These are phyloP conservation scores for Laothoe populi DNA, from an alignment of 2,888 invertebrate species.

Conservation along the genomic window DNA sequence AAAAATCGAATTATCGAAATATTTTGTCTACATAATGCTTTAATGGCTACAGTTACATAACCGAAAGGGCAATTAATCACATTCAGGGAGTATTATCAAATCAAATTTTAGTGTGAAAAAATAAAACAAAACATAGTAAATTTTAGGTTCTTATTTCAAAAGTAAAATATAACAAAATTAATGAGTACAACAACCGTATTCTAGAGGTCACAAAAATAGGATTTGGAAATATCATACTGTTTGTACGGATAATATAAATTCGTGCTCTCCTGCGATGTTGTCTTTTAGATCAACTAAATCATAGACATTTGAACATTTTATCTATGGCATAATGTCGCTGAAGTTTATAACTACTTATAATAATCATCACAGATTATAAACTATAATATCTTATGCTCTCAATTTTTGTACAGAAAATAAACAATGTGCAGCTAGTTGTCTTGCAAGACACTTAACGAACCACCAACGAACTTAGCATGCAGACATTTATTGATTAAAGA, in stretches of 20 bases:
- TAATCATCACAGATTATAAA: conserved; percentile 75
- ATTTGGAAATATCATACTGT: conserved; percentile 23
- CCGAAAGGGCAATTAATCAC: too few relatives aligned
- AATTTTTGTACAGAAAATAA: conserved; percentile 27
- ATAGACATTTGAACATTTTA: conserved; percentile 48
- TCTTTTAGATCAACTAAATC: conserved; percentile 32
- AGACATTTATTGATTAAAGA: neutral
- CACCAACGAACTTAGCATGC: conserved; percentile 1
- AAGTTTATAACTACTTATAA: conserved; percentile 65
- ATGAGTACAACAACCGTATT: conserved; percentile 33
- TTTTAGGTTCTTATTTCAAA: conserved; percentile 26
- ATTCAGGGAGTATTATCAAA: too few relatives aligned
- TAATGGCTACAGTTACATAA: too few relatives aligned
- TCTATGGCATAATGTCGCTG: conserved; percentile 58
- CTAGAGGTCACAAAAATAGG: conserved; percentile 27
- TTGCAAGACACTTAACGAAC: neutral
- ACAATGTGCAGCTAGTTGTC: conserved; percentile 10
- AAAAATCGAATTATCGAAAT: too few relatives aligned
- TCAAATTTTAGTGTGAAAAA: neutral
- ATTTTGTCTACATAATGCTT: too few relatives aligned
- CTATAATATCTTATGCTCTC: conserved; percentile 38
- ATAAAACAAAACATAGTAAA: conserved; percentile 18
- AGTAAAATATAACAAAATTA: conserved; percentile 25
- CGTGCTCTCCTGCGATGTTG: conserved; percentile 32
- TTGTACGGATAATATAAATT: conserved; percentile 28